These are phyloP conservation scores for Drosophila prosaltans DNA, from an alignment of 1,140 invertebrate genomes.

Conservation along the genomic window DNA sequence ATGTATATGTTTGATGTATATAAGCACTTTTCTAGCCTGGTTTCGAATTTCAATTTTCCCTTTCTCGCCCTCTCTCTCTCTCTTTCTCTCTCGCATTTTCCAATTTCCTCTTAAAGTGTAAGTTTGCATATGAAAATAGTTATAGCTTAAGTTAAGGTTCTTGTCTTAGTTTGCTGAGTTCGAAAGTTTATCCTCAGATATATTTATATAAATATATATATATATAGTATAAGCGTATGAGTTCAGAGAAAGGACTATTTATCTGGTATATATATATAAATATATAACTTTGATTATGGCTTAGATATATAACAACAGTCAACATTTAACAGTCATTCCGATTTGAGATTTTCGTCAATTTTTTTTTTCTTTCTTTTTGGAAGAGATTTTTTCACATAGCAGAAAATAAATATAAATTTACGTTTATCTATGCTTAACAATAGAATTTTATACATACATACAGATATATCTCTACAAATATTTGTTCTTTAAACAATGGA, in stretches of 20 bases:
- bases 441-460: constrained; percentile 26
- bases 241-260: constrained; percentile 49
- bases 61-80: background rate
- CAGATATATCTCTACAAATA: constrained; percentile 34
- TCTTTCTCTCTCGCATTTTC: constrained; percentile 11
- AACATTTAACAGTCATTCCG: constrained; percentile 83
- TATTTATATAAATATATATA: constrained; percentile 13
- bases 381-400: constrained; percentile 63
- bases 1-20: background rate
- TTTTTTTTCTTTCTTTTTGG: constrained; percentile 28
- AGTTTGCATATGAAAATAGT: constrained; percentile 66
- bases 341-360: constrained; percentile 70
- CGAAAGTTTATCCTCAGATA: constrained; percentile 23
- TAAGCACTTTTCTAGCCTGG: constrained; percentile 21
- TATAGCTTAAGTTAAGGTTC: constrained; percentile 36
- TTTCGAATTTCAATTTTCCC: constrained; percentile 29
- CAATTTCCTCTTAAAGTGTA: constrained; percentile 41
- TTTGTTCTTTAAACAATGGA: constrained; percentile 20
- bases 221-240: constrained; percentile 53
- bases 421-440: constrained; percentile 26
- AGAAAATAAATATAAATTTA: constrained; percentile 31
- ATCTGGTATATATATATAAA: constrained; percentile 31
- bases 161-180: constrained; percentile 19
- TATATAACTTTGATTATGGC: constrained; percentile 51
- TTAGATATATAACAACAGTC: constrained; percentile 79